These are phyloP conservation scores for Nudaria mundana DNA, from an alignment of 2,888 invertebrate species.

Conservation along the genomic window DNA sequence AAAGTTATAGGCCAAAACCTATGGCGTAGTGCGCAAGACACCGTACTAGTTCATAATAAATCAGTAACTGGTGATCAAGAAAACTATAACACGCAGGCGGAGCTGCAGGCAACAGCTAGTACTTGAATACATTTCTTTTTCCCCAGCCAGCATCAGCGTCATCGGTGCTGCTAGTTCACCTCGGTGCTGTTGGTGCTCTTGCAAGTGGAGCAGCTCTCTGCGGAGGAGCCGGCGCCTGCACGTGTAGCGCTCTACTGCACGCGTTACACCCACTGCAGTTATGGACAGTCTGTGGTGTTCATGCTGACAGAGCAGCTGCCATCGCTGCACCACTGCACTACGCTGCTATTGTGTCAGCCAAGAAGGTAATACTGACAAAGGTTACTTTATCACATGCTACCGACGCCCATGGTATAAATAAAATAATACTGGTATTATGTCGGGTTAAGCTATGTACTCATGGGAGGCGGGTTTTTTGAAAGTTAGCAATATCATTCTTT, in stretches of 20 bases:
- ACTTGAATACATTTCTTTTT: slow-evolving; percentile 5
- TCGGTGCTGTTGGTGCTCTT: slow-evolving; percentile 86
- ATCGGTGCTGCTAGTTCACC: slow-evolving; percentile 86
- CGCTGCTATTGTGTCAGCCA: slow-evolving; percentile 87
- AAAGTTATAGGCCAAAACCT: too few relatives aligned
- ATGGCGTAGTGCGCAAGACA: too few relatives aligned
- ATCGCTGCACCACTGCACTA: slow-evolving; percentile 91
- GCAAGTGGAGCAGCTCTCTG: slow-evolving; percentile 86
- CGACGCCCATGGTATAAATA: too few relatives aligned
- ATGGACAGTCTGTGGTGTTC: slow-evolving; percentile 91
- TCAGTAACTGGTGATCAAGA: too few relatives aligned
- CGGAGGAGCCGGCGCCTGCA: slow-evolving; percentile 83
- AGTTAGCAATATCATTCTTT: too few relatives aligned
- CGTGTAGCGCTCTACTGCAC: slow-evolving; percentile 85
- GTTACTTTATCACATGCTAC: too few relatives aligned
- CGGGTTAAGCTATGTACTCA: too few relatives aligned
- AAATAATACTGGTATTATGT: too few relatives aligned
- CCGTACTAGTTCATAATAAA: too few relatives aligned
- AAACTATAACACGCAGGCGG: too few relatives aligned
- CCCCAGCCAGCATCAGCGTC: slow-evolving; percentile 84
- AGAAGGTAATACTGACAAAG: slow-evolving; percentile 80
- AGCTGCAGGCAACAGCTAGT: too few relatives aligned
- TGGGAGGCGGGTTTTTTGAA: too few relatives aligned
- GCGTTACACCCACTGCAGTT: slow-evolving; percentile 87
- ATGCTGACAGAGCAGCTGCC: slow-evolving; percentile 90